Conservation (phyloP, 2,797 vertebrate species). For the Cyprinella venusta region DNA sequence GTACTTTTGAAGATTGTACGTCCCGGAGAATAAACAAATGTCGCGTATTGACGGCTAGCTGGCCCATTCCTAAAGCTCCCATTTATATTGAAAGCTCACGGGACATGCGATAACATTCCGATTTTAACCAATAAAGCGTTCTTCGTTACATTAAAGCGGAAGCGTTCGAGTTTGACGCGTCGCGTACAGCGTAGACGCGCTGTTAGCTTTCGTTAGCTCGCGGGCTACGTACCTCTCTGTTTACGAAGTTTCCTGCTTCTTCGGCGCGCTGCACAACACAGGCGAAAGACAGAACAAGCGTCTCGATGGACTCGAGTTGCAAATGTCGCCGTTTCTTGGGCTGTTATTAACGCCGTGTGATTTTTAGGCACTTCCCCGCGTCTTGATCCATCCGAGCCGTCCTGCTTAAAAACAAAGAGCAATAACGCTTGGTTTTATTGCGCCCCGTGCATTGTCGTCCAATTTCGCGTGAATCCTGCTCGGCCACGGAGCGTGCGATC, state of each 20-base stretch:
- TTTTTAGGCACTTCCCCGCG: conserved; percentile 46
- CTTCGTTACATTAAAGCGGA: neutral
- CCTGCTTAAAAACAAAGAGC: conserved; percentile 81
- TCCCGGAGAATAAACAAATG: conserved; percentile 4
- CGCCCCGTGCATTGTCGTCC: conserved; percentile 75
- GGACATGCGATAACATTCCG: conserved; percentile 4
- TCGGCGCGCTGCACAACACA: conserved; percentile 73
- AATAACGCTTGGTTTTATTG: conserved; percentile 81
- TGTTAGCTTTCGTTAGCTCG: conserved; percentile 52
- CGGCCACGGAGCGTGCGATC: conserved; percentile 71
- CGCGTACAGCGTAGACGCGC: conserved; percentile 22
- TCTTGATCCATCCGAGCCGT: conserved; percentile 62
- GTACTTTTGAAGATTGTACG: conserved; percentile 1
- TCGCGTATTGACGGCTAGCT: conserved; percentile 15
- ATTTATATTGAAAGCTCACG: neutral
- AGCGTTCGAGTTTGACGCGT: conserved; percentile 22
- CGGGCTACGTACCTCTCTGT: conserved; percentile 70
- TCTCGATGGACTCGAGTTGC: conserved; percentile 62
- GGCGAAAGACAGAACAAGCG: conserved; percentile 62
- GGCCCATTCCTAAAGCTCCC: neutral
- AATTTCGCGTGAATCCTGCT: conserved; percentile 77
- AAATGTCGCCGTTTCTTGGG: conserved; percentile 35
- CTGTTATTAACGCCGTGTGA: conserved; percentile 12
- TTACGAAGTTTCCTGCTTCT: conserved; percentile 81
- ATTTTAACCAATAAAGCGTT: neutral